Conservation (phyloP, 2,797 vertebrate species). For the Choloepus didactylus region DNA sequence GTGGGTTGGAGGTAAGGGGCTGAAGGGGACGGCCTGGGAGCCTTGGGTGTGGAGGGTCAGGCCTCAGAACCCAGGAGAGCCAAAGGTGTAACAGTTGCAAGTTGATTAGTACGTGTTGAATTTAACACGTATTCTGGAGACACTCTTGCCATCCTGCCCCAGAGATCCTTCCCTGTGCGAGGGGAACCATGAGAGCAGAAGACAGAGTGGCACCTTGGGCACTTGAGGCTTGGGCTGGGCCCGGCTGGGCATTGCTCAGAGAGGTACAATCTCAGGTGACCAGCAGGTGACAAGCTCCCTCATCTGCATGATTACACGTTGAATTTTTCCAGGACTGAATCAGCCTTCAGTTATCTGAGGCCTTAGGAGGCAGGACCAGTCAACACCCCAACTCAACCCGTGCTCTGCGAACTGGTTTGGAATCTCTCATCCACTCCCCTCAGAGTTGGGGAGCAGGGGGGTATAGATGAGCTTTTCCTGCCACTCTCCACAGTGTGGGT, state of each 20-base stretch:
- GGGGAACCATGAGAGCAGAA: background rate
- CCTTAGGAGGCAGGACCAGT: background rate
- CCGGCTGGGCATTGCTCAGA: background rate
- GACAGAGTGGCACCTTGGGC: background rate
- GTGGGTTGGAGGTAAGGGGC: background rate
- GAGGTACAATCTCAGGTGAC: background rate
- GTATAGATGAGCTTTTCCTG: background rate
- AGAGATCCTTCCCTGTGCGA: background rate
- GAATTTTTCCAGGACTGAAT: constrained; percentile 32
- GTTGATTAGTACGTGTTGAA: background rate
- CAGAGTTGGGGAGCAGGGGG: no score
- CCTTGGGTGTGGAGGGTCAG: background rate
- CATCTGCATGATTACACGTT: background rate
- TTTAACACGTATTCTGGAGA: background rate
- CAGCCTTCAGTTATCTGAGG: background rate
- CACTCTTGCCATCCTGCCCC: background rate
- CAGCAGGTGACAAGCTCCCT: background rate
- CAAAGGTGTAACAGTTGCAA: background rate
- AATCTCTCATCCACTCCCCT: background rate
- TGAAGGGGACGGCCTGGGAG: background rate
- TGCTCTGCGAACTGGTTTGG: background rate
- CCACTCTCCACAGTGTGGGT: background rate
- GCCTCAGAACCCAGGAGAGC: background rate
- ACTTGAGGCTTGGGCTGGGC: background rate
- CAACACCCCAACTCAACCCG: background rate